These are phyloP conservation scores for Rhinolophus ferrumequinum DNA, from an alignment of 2,113 vertebrate species.

Conservation along the genomic window DNA sequence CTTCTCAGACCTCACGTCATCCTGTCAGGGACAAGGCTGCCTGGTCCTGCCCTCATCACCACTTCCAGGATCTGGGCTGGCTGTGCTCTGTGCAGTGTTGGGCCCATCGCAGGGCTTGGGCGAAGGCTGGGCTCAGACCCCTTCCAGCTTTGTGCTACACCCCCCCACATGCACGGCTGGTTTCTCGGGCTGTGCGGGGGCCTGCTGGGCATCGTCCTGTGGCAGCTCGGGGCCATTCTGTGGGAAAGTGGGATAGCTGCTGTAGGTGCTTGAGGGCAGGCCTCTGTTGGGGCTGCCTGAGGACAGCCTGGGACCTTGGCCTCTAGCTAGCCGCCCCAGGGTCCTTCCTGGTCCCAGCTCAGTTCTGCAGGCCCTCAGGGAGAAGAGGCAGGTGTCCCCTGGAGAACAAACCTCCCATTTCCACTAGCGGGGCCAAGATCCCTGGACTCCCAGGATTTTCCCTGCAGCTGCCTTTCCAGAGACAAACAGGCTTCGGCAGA, in stretches of 20 bases:
- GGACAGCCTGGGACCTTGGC: not conserved
- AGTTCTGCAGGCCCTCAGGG: not conserved
- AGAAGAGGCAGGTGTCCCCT: not conserved
- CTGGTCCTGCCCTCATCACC: not conserved
- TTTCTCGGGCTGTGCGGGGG: fast-evolving
- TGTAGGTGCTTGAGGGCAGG: not conserved
- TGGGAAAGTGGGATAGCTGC: fast-evolving
- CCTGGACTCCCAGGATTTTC: no score
- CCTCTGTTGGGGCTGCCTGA: not conserved
- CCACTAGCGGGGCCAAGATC: fast-evolving
- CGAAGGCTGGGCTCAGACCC: fast-evolving
- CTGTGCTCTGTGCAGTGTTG: no score
- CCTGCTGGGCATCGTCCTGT: no score
- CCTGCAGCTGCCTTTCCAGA: constrained; percentile 79
- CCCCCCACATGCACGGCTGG: no score
- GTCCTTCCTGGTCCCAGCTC: not conserved
- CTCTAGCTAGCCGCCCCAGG: not conserved
- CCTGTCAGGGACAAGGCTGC: not conserved
- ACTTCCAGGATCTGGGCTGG: not conserved
- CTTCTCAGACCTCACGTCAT: not conserved
- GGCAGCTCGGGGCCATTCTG: fast-evolving
- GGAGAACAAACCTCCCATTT: not conserved
- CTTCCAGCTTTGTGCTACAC: fast-evolving
- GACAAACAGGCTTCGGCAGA: constrained; percentile 51
- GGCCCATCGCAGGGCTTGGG: fast-evolving